Evolutionary conservation across 2,113 vertebrate species (phyloP).

Genomic region (Atractosteus spatula): DNA sequence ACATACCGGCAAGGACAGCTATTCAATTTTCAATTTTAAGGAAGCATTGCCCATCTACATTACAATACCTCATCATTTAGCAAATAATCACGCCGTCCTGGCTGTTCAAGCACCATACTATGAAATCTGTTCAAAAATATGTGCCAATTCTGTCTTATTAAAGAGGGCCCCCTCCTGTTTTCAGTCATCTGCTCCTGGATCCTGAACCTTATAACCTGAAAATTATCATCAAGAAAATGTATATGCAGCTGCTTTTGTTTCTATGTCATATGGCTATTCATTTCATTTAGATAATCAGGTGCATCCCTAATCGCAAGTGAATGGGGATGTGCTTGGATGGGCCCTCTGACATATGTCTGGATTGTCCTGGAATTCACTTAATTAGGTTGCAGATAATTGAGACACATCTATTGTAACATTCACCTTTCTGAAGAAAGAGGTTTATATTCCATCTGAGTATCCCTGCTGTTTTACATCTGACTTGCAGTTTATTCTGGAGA

Average conservation of each 20-base stretch:
- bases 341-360: constrained; percentile 68
- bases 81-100: constrained; percentile 59
- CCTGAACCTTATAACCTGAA: constrained; percentile 57
- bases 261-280: constrained; percentile 50
- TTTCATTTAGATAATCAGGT: constrained; percentile 68
- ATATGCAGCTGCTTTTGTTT: constrained; percentile 46
- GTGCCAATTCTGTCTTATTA: constrained; percentile 40
- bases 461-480: no score
- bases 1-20: constrained; percentile 56
- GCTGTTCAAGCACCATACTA: constrained; percentile 44
- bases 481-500: no score
- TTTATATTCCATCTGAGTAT: no score
- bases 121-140: constrained; percentile 57
- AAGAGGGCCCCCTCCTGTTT: constrained; percentile 42
- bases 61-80: constrained; percentile 56
- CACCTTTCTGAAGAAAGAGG: no score
- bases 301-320: constrained; percentile 64
- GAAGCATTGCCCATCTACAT: constrained; percentile 44
- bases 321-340: constrained; percentile 63
- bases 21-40: constrained; percentile 62
- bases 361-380: constrained; percentile 64
- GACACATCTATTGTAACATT: constrained; percentile 8
- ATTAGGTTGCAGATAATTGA: constrained; percentile 28
- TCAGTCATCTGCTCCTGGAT: constrained; percentile 60
- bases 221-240: constrained; percentile 54